A percentile compares a stretch with the other conserved stretches of the same genome.
These are phyloP conservation scores for Hippocampus guttulatus DNA, from an alignment of 2,113 vertebrate species.

Conservation along the genomic window DNA sequence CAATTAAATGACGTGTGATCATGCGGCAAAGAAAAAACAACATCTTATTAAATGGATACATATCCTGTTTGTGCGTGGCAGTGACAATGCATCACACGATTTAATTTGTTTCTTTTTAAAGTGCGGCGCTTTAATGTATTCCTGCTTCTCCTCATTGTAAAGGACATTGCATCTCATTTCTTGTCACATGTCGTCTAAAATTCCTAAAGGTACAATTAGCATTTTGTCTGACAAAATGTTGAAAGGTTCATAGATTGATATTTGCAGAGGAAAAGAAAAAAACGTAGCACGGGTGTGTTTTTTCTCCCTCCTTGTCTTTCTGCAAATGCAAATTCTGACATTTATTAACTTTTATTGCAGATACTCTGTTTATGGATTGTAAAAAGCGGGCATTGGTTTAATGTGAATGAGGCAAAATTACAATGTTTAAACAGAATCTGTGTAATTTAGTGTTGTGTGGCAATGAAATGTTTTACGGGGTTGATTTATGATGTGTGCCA, in stretches of 20 bases:
- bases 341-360: constrained; percentile 99
- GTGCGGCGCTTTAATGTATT: constrained; percentile 87
- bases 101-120: constrained; percentile 48
- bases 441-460: constrained; percentile 97
- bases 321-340: constrained; percentile 99
- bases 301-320: constrained; percentile 5
- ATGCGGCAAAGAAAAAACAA: background rate
- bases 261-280: constrained; percentile 80
- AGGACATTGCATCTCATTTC: constrained; percentile 99
- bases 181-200: constrained; percentile 98
- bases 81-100: constrained; percentile 9
- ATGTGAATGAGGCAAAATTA: constrained; percentile 98
- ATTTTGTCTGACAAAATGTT: constrained; percentile 99
- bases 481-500: constrained; percentile 97
- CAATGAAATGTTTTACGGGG: constrained; percentile 98
- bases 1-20: constrained; percentile 4
- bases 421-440: constrained; percentile 99
- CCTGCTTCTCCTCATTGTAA: constrained; percentile 90
- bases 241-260: constrained; percentile 99
- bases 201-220: constrained; percentile 99
- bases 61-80: background rate
- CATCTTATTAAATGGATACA: constrained; percentile 4
- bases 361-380: constrained; percentile 99
- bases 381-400: constrained; percentile 98
- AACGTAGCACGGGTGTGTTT: constrained; percentile 86